Evolutionary conservation across 2,797 vertebrate genomes (phyloP).

Genomic region (Craterocephalus amniculus): DNA sequence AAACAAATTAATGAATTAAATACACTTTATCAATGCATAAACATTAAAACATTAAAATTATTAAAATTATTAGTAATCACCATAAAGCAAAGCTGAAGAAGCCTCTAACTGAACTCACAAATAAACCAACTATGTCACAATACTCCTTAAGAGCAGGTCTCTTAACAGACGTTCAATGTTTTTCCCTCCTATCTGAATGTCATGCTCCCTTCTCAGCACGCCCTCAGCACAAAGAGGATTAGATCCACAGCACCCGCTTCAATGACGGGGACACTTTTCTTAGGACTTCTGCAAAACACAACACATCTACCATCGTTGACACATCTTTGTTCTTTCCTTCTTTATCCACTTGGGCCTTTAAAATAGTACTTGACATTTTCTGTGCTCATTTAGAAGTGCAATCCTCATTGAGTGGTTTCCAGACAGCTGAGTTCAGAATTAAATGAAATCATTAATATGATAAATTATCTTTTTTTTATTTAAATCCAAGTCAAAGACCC

Average conservation of each 20-base stretch:
- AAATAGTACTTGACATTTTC: neutral
- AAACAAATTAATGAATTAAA: neutral
- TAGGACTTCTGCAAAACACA: neutral
- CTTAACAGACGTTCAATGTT: neutral
- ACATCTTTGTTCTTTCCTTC: neutral
- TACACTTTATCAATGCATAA: neutral
- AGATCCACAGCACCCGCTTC: neutral
- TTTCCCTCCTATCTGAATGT: neutral
- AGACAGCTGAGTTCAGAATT: no score
- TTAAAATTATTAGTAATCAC: neutral
- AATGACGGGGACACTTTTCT: neutral
- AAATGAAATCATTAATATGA: neutral
- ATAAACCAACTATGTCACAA: neutral
- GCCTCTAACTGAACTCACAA: neutral
- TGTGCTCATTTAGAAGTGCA: neutral
- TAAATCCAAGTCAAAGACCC: no score
- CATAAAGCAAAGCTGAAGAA: neutral
- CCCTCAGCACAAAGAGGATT: neutral
- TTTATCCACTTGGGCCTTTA: neutral
- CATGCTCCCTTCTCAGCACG: neutral
- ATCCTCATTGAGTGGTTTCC: neutral
- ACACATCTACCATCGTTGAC: neutral
- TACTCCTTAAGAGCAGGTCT: neutral
- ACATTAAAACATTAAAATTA: neutral
- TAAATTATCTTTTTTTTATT: no score